Evolutionary conservation across 2,888 invertebrate genomes (phyloP), one percentile per base, ranked within the genome.

Genomic region (Nemotelus pantherinus): DNA sequence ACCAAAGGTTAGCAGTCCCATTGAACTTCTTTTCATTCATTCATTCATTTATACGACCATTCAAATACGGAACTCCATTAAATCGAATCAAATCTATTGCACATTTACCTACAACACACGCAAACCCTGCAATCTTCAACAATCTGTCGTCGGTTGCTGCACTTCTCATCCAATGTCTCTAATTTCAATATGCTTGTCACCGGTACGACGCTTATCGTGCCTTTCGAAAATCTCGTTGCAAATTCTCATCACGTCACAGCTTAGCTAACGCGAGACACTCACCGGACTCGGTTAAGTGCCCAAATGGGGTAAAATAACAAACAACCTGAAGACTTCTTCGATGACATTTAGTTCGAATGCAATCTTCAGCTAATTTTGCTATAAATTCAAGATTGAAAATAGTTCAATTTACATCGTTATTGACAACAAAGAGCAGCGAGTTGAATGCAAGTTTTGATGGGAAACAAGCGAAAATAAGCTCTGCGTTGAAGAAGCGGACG

Each of bases 361-460:
- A 48, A 47, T 74, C 63, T 74, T 74, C 48, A 25, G 48, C 74
- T 74, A 74, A 74, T 74, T 25, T 74, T 63, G 60, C 74, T 74
- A 70, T 74, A 63, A 74, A 60, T 50, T 41, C 74, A 74, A 60
- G 48, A 74, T 74, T 74, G 74, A 60, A 74, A 74, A 74, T 74
- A 41, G 63, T 41, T 48, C 60, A 63, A 60, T 60, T 60, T 74
- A 39, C 60, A 74, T 60, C 60, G 50, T 60, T 39, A n/a, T 48
- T 41, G 60, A 41, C 60, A 63, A 25, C 25, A 25, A 25, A 25
- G 25, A 25, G 25, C 25, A 25, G 25, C 25, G n/a, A 5, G 4
- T 9, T 5, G 58, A 10, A 58, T n/a, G 39, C 58, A 58, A 25
- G 25, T 25, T 25, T 25, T 25, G 25, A 25, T 25, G 25, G 25